phyloP scores from a whole-genome alignment of 2,888 invertebrate genomes.

The Ormyrus labotus region DNA sequence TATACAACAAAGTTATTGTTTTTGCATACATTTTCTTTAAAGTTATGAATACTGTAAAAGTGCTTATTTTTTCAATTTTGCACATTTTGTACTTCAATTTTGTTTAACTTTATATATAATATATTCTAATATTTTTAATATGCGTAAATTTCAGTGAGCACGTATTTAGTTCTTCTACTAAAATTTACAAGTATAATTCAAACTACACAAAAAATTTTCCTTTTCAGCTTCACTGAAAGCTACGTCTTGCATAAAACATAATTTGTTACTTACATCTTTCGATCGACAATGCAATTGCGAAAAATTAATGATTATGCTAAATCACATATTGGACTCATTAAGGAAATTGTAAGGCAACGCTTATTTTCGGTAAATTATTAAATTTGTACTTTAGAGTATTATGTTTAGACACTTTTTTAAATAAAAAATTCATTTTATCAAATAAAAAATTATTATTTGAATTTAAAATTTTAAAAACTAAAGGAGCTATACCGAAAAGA shows the following conservation, averaged over 20 bases:
- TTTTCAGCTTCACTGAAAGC: conserved; percentile 29
- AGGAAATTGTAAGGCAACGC: conserved; percentile 50
- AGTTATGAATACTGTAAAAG: conserved; percentile 34
- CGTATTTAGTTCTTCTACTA: conserved; percentile 4
- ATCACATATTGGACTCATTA: conserved; percentile 60
- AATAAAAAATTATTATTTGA: conserved; percentile 5
- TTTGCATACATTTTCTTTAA: conserved; percentile 20
- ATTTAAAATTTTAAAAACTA: conserved; percentile 26
- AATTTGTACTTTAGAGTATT: conserved; percentile 39
- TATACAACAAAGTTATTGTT: conserved; percentile 1
- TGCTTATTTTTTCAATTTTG: conserved; percentile 12
- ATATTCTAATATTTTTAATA: conserved; percentile 18
- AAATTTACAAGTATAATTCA: conserved; percentile 29
- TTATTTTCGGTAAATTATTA: conserved; percentile 39
- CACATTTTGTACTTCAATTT: conserved; percentile 37
- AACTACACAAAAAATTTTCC: conserved; percentile 8
- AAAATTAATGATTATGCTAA: conserved; percentile 63
- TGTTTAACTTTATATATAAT: conserved; percentile 8
- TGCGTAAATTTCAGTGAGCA: conserved; percentile 6
- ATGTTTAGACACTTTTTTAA: conserved; percentile 2
- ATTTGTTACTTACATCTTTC: conserved; percentile 37
- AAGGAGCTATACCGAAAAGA: conserved; percentile 50
- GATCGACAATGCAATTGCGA: conserved; percentile 58
- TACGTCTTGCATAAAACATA: conserved; percentile 34
- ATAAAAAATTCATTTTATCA: background rate